phyloP scores from a whole-genome alignment of 2,797 vertebrate species.

The Linurgus olivaceus region DNA sequence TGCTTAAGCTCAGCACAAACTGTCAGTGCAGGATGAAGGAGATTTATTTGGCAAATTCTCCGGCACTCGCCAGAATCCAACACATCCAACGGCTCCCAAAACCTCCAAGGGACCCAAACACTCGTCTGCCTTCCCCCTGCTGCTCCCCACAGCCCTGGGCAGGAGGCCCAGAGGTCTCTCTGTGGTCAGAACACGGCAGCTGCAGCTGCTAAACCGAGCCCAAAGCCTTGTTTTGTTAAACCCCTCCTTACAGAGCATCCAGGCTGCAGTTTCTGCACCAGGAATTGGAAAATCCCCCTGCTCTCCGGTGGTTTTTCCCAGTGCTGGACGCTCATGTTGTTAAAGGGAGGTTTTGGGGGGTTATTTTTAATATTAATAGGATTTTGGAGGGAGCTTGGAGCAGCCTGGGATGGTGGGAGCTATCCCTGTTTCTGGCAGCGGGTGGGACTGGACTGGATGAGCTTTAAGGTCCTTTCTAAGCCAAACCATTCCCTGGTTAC shows the following conservation, averaged over 20 bases:
- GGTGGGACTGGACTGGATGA: not conserved
- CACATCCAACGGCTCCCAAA: not conserved
- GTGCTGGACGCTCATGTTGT: accelerated
- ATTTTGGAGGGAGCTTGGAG: not conserved
- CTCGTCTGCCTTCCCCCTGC: not conserved
- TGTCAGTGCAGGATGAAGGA: not conserved
- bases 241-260: not conserved
- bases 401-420: not conserved
- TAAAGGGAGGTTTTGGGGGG: accelerated
- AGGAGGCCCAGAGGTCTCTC: not conserved
- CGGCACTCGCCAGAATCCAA: not conserved
- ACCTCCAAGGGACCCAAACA: not conserved
- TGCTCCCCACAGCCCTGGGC: not conserved
- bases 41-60: not conserved
- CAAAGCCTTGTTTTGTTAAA: not conserved
- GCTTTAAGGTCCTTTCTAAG: not conserved
- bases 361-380: not conserved
- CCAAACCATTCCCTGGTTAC: not conserved
- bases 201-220: not conserved
- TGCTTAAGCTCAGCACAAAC: not conserved
- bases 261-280: not conserved
- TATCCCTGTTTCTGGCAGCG: not conserved
- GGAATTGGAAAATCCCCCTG: not conserved
- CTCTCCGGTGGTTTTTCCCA: accelerated
- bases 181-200: not conserved